A percentile compares a stretch with the other conserved stretches of the same genome.
Evolutionary conservation across 2,113 vertebrate species (phyloP).

Genomic region (Tursiops truncatus): DNA sequence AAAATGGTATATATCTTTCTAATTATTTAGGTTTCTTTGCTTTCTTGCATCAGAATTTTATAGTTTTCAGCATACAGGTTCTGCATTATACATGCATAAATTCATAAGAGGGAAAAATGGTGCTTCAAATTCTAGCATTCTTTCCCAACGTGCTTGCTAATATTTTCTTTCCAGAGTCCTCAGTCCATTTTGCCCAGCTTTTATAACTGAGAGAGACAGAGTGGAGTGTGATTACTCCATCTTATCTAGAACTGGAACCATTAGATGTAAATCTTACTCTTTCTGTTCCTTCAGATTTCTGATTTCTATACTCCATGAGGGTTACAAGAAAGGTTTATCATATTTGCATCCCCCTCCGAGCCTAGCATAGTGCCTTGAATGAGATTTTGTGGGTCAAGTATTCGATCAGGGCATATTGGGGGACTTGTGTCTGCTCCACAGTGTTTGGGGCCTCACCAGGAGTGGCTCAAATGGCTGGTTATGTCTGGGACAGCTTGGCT

Average conservation of each 20-base stretch:
- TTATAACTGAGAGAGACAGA: neutral
- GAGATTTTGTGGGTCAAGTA: neutral
- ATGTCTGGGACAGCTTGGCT: neutral
- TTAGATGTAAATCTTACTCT: neutral
- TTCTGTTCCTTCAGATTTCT: neutral
- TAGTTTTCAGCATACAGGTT: neutral
- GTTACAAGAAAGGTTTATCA: neutral
- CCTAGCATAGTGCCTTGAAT: neutral
- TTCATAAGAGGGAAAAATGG: neutral
- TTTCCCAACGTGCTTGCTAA: neutral
- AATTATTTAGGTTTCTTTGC: neutral
- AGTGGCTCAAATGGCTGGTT: neutral
- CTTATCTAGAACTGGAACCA: neutral
- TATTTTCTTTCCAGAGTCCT: neutral
- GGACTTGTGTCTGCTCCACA: neutral
- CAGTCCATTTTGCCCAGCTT: neutral
- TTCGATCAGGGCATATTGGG: fast-evolving
- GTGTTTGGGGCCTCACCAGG: neutral
- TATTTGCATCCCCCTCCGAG: neutral
- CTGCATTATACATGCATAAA: neutral
- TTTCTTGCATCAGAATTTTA: conserved; percentile 2
- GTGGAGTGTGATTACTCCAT: neutral
- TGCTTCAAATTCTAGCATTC: neutral
- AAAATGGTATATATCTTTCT: neutral
- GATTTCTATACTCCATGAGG: neutral